These are phyloP conservation scores for Drosophila albomicans DNA, from an alignment of 1,140 invertebrate species.

Conservation along the genomic window DNA sequence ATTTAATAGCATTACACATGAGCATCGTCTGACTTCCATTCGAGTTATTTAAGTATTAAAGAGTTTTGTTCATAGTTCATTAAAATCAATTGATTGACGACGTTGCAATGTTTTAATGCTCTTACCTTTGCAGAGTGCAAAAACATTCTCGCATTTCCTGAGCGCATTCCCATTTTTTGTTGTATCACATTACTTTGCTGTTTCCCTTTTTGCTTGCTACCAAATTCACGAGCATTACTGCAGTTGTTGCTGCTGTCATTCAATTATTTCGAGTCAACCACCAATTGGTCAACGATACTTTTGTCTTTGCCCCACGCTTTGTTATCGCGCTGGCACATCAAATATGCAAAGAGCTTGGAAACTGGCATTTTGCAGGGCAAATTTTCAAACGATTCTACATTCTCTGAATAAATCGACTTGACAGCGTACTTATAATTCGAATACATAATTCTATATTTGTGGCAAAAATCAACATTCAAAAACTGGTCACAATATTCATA, in stretches of 20 bases:
- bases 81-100: conserved; percentile 7
- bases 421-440: too few species aligned
- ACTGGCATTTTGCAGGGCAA: too few species aligned
- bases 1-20: background rate
- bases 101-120: conserved; percentile 4
- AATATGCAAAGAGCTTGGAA: background rate
- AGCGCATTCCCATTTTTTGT: conserved; percentile 30
- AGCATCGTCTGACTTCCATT: background rate
- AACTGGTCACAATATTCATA: too few species aligned
- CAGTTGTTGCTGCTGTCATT: conserved; percentile 57
- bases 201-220: conserved; percentile 42
- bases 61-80: background rate
- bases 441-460: too few species aligned
- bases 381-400: too few species aligned
- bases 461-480: too few species aligned
- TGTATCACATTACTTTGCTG: conserved; percentile 63
- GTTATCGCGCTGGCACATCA: background rate
- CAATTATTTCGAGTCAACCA: conserved; percentile 69
- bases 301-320: background rate
- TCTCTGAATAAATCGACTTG: too few species aligned
- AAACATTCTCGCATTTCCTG: conserved; percentile 44
- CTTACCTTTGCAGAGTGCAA: background rate
- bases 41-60: background rate
- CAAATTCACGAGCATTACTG: conserved; percentile 8
- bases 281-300: conserved; percentile 5